Conservation (phyloP, 2,113 vertebrate genomes). For the Strigops habroptila region DNA sequence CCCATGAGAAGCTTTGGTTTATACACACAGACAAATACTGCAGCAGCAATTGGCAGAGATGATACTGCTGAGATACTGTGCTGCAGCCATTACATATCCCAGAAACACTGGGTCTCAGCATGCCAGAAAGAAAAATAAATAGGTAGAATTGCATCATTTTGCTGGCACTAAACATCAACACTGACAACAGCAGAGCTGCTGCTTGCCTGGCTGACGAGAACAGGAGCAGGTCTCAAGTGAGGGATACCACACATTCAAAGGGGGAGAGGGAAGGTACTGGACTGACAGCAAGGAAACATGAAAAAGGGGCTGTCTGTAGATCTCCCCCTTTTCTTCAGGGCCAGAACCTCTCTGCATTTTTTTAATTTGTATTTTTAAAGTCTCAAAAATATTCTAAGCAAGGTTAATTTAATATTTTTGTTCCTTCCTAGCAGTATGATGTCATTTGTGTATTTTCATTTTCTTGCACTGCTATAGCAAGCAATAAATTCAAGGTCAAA, state of each 20-base stretch:
- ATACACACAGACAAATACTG: conserved; percentile 16
- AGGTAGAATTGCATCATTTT: conserved; percentile 23
- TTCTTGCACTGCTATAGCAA: background rate
- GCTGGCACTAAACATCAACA: background rate
- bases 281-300: background rate
- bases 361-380: background rate
- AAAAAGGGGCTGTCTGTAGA: background rate
- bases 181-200: background rate
- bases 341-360: background rate
- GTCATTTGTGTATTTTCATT: background rate
- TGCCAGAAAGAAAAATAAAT: conserved; percentile 20
- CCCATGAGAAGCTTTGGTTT: conserved; percentile 43
- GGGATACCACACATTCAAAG: background rate
- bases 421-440: background rate
- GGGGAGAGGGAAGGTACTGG: background rate
- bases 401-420: background rate
- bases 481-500: background rate
- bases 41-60: conserved; percentile 14
- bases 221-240: background rate
- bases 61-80: background rate
- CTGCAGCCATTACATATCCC: conserved; percentile 2
- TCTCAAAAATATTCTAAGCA: background rate
- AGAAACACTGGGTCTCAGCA: background rate
- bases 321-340: background rate
- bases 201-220: background rate